phyloP scores from a whole-genome alignment of 2,113 vertebrate genomes.

The Todiramphus chloris region DNA sequence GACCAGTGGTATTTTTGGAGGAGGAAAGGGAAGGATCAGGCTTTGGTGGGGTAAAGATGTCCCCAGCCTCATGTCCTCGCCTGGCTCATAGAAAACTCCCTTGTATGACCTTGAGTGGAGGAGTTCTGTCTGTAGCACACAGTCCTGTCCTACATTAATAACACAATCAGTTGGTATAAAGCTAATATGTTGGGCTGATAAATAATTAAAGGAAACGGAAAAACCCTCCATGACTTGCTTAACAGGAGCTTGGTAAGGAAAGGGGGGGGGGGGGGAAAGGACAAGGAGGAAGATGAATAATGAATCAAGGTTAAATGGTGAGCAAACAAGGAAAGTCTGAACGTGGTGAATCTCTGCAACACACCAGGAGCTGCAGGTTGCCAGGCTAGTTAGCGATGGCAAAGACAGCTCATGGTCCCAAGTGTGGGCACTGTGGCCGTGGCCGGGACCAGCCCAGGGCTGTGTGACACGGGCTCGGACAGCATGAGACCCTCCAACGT shows the following conservation, averaged over 20 bases:
- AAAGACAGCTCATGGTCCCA: rapidly evolving
- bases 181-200: background rate
- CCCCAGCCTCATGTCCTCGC: background rate
- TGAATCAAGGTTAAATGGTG: slow-evolving; percentile 29
- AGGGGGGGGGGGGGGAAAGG: background rate
- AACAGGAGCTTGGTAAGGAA: background rate
- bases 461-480: rapidly evolving
- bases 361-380: rapidly evolving
- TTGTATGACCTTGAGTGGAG: background rate
- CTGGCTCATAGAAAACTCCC: background rate
- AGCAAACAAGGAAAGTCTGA: background rate
- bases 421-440: rapidly evolving
- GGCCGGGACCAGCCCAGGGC: background rate
- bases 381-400: rapidly evolving
- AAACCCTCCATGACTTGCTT: background rate
- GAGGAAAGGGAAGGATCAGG: background rate
- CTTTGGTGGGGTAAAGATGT: background rate
- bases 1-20: background rate
- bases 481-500: rapidly evolving
- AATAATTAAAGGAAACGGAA: background rate
- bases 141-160: background rate
- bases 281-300: background rate
- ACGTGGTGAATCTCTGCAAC: background rate
- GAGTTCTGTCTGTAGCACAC: background rate
- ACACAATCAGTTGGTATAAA: background rate